Conservation (phyloP, 2,888 invertebrate genomes). For the Microchrysa polita region DNA sequence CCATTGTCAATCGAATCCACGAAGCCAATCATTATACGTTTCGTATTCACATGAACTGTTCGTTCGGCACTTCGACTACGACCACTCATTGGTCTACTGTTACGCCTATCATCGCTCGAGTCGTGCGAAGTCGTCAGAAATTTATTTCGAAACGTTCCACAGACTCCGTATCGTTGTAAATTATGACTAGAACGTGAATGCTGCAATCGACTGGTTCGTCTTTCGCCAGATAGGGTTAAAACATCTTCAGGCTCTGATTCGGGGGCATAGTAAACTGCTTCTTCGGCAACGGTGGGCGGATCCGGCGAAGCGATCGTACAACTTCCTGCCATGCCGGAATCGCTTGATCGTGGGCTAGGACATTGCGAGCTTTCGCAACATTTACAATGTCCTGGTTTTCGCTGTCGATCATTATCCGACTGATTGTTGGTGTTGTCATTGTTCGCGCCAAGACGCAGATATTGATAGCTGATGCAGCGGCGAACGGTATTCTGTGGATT, state of each 20-base stretch:
- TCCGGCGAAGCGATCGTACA: conserved; percentile 79
- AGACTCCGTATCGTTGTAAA: conserved; percentile 60
- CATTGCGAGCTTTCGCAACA: conserved; percentile 72
- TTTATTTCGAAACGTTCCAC: conserved; percentile 62
- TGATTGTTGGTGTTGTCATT: conserved; percentile 27
- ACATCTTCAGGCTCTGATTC: conserved; percentile 57
- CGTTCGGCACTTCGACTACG: conserved; percentile 51
- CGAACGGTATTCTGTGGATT: conserved; percentile 57
- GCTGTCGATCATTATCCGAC: conserved; percentile 33
- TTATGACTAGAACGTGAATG: conserved; percentile 53
- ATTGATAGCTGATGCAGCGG: conserved; percentile 67
- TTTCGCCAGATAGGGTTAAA: neutral
- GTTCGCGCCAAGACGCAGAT: conserved; percentile 58
- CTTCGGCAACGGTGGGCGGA: conserved; percentile 59
- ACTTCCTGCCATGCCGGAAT: conserved; percentile 86
- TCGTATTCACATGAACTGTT: conserved; percentile 58
- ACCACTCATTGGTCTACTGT: conserved; percentile 38
- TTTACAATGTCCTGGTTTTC: conserved; percentile 62
- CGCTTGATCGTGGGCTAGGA: conserved; percentile 77
- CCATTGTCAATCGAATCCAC: conserved; percentile 45
- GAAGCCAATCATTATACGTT: conserved; percentile 59
- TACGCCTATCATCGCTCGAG: conserved; percentile 33
- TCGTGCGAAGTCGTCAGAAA: conserved; percentile 57
- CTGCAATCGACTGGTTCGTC: conserved; percentile 35
- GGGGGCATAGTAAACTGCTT: conserved; percentile 48